Evolutionary conservation across 1,140 invertebrate genomes (phyloP).

Genomic region (Trachymyrmex cornetzi): DNA sequence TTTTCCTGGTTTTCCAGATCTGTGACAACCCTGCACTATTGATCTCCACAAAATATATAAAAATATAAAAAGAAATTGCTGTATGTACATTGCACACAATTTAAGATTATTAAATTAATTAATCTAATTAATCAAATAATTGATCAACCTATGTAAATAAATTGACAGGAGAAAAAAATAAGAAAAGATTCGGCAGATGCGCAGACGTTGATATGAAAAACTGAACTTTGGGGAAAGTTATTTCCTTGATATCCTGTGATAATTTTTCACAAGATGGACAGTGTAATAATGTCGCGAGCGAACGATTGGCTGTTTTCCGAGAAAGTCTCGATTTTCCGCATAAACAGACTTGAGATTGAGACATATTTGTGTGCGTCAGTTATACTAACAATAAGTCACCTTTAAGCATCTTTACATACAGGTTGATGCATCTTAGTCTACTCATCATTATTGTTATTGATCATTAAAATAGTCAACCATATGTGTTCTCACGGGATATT

Average conservation of each 20-base stretch:
- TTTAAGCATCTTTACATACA: not conserved
- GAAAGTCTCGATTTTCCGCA: conserved; percentile 7
- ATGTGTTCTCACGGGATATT: not conserved
- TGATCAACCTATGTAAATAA: not conserved
- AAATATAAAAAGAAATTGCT: not conserved
- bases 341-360: not conserved
- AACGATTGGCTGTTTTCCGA: not conserved
- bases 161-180: not conserved
- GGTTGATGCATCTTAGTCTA: not conserved
- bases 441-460: not conserved
- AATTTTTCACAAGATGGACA: not conserved
- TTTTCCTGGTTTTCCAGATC: too few species aligned
- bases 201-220: not conserved
- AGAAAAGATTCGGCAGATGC: not conserved
- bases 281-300: not conserved
- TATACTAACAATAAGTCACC: not conserved
- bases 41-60: not conserved
- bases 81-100: not conserved
- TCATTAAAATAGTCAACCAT: not conserved
- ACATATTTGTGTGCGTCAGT: not conserved
- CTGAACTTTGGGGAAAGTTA: not conserved
- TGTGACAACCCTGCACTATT: too few species aligned
- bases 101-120: not conserved
- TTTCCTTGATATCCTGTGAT: not conserved
- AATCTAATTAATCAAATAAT: not conserved